phyloP scores from a whole-genome alignment of 2,797 vertebrate species.

The Agapornis canus region DNA sequence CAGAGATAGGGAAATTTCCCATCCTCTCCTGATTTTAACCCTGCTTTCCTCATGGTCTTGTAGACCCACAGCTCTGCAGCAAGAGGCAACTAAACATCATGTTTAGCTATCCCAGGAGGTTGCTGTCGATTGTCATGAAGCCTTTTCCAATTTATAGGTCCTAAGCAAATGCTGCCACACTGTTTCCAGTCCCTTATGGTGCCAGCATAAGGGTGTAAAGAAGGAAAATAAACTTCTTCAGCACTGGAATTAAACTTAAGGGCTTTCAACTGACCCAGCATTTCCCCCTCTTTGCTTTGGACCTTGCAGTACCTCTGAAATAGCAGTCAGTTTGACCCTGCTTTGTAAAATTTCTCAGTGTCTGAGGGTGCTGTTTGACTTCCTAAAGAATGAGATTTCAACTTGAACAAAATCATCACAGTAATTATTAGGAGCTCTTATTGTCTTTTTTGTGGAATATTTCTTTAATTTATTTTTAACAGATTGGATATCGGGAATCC shows the following conservation, averaged over 20 bases:
- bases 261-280: background rate
- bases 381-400: background rate
- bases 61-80: fast-evolving
- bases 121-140: background rate
- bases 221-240: background rate
- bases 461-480: background rate
- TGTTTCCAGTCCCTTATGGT: background rate
- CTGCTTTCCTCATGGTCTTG: background rate
- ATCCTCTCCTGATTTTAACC: background rate
- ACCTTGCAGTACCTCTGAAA: background rate
- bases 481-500: background rate
- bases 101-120: background rate
- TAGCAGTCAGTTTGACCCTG: background rate
- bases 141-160: background rate
- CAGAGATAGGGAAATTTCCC: background rate
- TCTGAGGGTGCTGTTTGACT: background rate
- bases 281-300: background rate
- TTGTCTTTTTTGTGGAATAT: background rate
- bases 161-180: background rate
- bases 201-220: background rate
- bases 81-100: background rate
- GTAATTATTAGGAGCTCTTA: background rate
- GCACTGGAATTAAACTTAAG: background rate
- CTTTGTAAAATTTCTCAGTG: background rate
- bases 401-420: background rate